Conservation (phyloP, 1,140 invertebrate species). For the Halotydeus destructor region DNA sequence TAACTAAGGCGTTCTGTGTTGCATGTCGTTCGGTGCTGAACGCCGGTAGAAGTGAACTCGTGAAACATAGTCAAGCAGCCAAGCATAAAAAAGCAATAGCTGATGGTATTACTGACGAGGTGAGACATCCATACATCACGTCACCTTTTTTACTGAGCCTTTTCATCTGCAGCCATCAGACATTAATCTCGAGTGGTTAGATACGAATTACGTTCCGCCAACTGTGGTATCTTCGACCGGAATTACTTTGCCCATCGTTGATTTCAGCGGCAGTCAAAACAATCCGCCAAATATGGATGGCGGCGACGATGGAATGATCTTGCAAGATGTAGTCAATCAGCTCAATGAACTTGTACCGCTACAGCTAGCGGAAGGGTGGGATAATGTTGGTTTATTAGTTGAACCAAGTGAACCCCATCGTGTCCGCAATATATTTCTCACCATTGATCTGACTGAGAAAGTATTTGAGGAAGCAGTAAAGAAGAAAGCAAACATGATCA, state of each 20-base stretch:
- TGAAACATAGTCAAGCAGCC: conserved; percentile 6
- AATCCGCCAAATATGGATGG: background rate
- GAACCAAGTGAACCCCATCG: conserved; percentile 38
- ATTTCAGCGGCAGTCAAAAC: background rate
- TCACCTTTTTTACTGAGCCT: background rate
- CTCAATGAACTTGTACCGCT: conserved; percentile 47
- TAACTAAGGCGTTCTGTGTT: conserved; percentile 5
- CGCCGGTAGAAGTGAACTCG: conserved; percentile 6
- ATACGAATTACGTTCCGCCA: conserved; percentile 3
- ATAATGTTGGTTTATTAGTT: conserved; percentile 80
- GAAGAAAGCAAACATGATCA: conserved; percentile 47
- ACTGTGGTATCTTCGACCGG: background rate
- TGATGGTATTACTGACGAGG: conserved; percentile 3
- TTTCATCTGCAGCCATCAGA: background rate
- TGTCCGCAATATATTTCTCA: conserved; percentile 45
- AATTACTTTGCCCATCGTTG: background rate
- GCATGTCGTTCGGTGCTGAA: conserved; percentile 2
- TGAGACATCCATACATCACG: no score
- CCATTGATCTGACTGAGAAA: conserved; percentile 77
- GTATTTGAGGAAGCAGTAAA: conserved; percentile 63
- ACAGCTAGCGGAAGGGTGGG: conserved; percentile 60
- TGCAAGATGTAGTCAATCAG: conserved; percentile 35
- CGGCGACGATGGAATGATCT: conserved; percentile 18
- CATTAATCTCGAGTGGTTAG: conserved; percentile 5
- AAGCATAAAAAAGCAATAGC: conserved; percentile 6